Evolutionary conservation across 1,140 invertebrate species (phyloP), one percentile per base, ranked within the genome.

Genomic region (Dreissena rostriformis): DNA sequence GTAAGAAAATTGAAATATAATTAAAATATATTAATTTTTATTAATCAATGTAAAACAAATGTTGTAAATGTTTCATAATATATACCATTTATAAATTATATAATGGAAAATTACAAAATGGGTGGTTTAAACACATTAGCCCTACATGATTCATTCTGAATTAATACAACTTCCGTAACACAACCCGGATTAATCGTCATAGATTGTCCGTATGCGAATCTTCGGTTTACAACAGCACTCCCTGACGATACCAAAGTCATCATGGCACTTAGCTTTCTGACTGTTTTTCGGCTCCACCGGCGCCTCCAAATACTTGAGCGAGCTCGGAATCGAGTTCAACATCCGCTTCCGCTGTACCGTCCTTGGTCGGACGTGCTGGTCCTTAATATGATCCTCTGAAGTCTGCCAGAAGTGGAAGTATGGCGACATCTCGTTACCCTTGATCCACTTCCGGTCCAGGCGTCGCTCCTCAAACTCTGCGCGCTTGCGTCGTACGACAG

Each of bases 181-280:
- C 39, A 39, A 39, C 39, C 39, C 39, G 8, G 4, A 39, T 39
- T 39, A 39, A 39, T 39, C 39, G 63, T 63, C n/a, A 2, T 28
- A 57, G 51, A 67, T 66, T 66, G 61, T 52, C 53, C 63, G 75
- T 65, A 77, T 77, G 29, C 75, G 75, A 63, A 77, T 77, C 63
- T 65, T 65, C n/a, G 77, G 77, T 68, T 68, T 49, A 49, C 22
- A 49, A 53, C 77, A 79, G 55, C 77, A 79, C 49, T 79, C 77
- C 15, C 77, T 49, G 26, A 79, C 67, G 12, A 79, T 79, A 53
- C 77, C 77, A 52, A 79, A 79, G 29, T 79, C 77, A 17, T n/a
- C 49, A 26, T 39, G n/a, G 15, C 55, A 15, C 24, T 26, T 70
- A 19, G 53, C 68, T 5, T 49, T 28, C 49, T 51, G 17, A 6